Percentiles rank a stretch among this genome's conserved stretches.
Evolutionary conservation across 1,140 invertebrate species (phyloP).

Genomic region (Pollicipes pollicipes): DNA sequence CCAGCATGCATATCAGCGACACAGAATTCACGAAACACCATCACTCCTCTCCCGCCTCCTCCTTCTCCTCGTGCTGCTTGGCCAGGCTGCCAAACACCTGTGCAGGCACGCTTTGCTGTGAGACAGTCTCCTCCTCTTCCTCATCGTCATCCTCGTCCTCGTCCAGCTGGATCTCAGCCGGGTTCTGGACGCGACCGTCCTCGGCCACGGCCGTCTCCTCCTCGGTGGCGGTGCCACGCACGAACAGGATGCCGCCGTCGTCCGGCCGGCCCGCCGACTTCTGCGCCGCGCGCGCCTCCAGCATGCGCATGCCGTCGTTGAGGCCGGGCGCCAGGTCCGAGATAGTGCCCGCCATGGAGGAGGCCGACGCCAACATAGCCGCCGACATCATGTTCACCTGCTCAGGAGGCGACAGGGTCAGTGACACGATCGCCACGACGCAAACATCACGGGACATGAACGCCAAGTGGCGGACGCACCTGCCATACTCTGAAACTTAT

Average conservation of each 20-base stretch:
- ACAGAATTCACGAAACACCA: no score
- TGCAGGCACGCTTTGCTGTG: constrained; percentile 58
- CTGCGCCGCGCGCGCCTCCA: constrained; percentile 60
- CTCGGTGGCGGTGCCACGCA: constrained; percentile 67
- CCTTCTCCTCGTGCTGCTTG: constrained; percentile 18
- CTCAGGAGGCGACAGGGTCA: neutral
- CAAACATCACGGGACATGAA: no score
- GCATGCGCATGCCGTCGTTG: constrained; percentile 67
- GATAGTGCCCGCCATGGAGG: constrained; percentile 40
- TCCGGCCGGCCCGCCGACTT: constrained; percentile 21
- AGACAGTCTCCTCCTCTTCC: constrained; percentile 42
- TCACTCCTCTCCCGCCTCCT: neutral
- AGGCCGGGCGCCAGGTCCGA: constrained; percentile 44
- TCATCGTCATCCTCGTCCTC: constrained; percentile 55
- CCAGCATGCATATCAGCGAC: no score
- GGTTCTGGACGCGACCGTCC: constrained; percentile 54
- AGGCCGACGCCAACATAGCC: constrained; percentile 58
- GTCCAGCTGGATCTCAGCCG: constrained; percentile 84
- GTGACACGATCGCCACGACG: no score
- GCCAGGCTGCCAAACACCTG: constrained; percentile 70
- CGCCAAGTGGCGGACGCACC: no score
- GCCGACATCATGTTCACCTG: constrained; percentile 89
- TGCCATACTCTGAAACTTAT: no score
- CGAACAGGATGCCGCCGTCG: constrained; percentile 49
- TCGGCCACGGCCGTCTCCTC: constrained; percentile 44